phyloP scores from a whole-genome alignment of 2,888 invertebrate species.

The Hermaeophaga mercurialis region DNA sequence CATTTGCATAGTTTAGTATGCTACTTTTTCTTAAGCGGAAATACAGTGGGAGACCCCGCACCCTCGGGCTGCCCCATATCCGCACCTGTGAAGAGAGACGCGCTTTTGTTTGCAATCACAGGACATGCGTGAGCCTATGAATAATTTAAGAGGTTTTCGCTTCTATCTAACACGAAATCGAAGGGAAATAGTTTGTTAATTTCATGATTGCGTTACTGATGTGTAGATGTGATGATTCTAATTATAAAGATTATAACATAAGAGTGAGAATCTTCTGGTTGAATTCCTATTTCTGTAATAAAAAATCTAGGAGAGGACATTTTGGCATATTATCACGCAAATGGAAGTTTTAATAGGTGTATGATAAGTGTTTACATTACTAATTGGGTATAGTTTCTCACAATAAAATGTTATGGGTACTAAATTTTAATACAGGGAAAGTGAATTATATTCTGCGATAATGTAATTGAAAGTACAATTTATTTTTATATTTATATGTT shows the following conservation, averaged over 20 bases:
- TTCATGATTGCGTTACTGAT: slow-evolving; percentile 22
- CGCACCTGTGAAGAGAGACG: slow-evolving; percentile 17
- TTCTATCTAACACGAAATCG: slow-evolving; percentile 28
- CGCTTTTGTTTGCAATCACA: slow-evolving; percentile 33
- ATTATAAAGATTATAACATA: slow-evolving; percentile 9
- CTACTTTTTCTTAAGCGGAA: too few relatives aligned
- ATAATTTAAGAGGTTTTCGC: slow-evolving; percentile 27
- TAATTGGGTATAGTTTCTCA: slow-evolving; percentile 4
- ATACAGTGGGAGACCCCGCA: too few relatives aligned
- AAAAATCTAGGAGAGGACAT: neutral
- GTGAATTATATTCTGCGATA: too few relatives aligned
- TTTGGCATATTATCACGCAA: slow-evolving; percentile 3
- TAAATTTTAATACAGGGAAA: too few relatives aligned
- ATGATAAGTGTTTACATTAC: slow-evolving; percentile 1
- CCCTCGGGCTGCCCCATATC: neutral
- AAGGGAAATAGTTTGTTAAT: slow-evolving; percentile 29
- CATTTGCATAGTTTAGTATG: too few relatives aligned
- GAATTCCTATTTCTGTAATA: slow-evolving; percentile 14
- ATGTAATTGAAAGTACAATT: too few relatives aligned
- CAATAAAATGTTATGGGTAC: too few relatives aligned
- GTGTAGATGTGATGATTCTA: slow-evolving; percentile 20
- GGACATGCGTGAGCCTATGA: slow-evolving; percentile 34
- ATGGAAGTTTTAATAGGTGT: slow-evolving; percentile 2
- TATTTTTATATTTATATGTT: too few relatives aligned
- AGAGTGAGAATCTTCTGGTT: slow-evolving; percentile 17